Percentiles rank a stretch among this genome's conserved stretches.
Evolutionary conservation across 2,113 vertebrate genomes (phyloP).

Genomic region (Prionailurus viverrinus): DNA sequence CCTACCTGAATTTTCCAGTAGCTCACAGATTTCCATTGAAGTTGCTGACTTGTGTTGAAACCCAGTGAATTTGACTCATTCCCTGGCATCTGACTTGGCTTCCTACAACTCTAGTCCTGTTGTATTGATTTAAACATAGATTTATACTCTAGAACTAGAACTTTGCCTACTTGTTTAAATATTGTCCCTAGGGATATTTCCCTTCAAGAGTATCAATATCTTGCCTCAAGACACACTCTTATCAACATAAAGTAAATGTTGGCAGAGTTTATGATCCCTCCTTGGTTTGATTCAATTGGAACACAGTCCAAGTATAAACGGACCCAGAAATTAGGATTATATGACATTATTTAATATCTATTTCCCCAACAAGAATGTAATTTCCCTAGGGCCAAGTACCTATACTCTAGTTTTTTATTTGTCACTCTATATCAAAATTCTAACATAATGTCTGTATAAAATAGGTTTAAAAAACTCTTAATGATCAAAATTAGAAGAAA

Average conservation of each 20-base stretch:
- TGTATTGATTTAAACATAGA: background rate
- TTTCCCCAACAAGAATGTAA: background rate
- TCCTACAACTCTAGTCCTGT: background rate
- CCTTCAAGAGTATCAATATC: background rate
- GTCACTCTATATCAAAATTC: background rate
- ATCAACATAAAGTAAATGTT: background rate
- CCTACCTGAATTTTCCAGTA: background rate
- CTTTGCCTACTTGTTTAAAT: background rate
- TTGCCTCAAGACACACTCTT: background rate
- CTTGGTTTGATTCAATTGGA: background rate
- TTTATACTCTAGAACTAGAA: background rate
- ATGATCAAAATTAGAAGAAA: background rate
- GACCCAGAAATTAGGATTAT: background rate
- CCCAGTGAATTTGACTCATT: background rate
- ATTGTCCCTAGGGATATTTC: background rate
- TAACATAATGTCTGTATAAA: background rate
- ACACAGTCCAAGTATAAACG: background rate
- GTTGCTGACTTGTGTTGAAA: background rate
- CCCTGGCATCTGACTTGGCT: background rate
- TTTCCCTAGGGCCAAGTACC: background rate
- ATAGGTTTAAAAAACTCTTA: background rate
- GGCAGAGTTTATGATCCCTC: background rate
- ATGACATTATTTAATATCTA: background rate
- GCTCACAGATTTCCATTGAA: background rate
- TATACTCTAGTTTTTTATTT: background rate